Base-by-base conservation (phyloP, 1,140 invertebrate genomes). In the Capitella teleta region DNA sequence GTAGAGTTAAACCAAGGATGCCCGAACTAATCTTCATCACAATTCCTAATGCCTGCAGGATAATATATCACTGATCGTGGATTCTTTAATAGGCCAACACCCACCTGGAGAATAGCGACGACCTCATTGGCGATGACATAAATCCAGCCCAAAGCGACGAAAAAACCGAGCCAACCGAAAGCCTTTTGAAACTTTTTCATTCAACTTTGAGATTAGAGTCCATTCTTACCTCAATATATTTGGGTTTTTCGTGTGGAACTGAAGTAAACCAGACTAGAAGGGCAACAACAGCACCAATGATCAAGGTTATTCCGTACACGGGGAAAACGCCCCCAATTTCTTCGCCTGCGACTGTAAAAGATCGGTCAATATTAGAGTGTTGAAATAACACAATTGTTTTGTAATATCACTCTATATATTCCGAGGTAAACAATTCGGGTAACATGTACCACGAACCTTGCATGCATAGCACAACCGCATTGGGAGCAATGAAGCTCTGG, bases 41-140 rank as follows among this genome's bases (percentile, higher is more conserved):
- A 45, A 78, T 70, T 38, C 80, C 81, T 57, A 82, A 69, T 46
- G 75, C 63, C 71, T 76, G 54, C 42, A 69, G 54, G 10, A 10
- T 12, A n/a, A 19, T 41, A 19, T 19, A 19, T 19, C 10, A 41
- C 38, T 14, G 8, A 41, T 14, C 0, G 38, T 41, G 10, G 10
- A 10, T n/a, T 10, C 6, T 28, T 5, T 4, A 25, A 25, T 26
- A 3, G 8, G 26, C 25, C 25, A 26, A 44, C 21, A 25, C 16
- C 16, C n/a, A 75, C 72, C 60, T 74, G 72, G 19, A 84, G 64
- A 23, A 82, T 70, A 47, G 75, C 76, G 54, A 85, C 78, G 49
- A 84, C 76, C 66, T 84, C 82, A 55, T 78, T 74, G 30, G 82
- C 80, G 6, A 83, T 64, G 48, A 73, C 58, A 65, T 84, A 84